Evolutionary conservation across 2,113 vertebrate genomes (phyloP), one percentile per base, ranked within the genome.

Genomic region (Corythaixoides concolor): DNA sequence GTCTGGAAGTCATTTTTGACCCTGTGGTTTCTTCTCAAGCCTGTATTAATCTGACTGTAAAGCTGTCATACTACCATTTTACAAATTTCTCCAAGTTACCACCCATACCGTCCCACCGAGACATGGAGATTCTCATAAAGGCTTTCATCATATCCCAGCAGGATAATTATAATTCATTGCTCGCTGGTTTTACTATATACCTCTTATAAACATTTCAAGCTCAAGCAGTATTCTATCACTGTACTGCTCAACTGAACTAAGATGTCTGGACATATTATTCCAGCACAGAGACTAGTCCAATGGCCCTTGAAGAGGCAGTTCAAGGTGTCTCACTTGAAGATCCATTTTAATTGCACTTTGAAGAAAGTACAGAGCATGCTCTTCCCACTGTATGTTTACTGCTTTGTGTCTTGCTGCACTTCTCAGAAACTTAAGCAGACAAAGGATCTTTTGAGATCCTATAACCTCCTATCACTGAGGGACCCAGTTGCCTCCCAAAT

Each of bases 81-180:
- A 95, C 23, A 18, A 75, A 88, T 33, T 58, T 89, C 93, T 97
- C 96, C 97, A 95, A 98, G 93, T 97, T 97, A 93, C 97, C 96
- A 97, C 83, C 93, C 97, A 84, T 91, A 85, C 58, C 67, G 85
- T 95, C 96, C 92, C 88, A 97, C 85, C 12, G 43, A 94, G 95
- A 97, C 90, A 90, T 15, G 60, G 83, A 97, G 95, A 97, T 87
- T 95, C 93, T 89, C 96, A 93, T 95, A 95, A 97, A 97, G 84
- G 85, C 96, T 98, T 97, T 89, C 84, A 91, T 89, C 93, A 80
- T 91, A 95, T 89, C 97, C 96, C 97, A 97, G 97, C 94, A 97
- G 95, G 97, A 97, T 96, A 95, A 94, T 97, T 86, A 89, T 39
- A 95, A 91, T 96, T 97, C 93, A 94, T 53, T 88, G 93, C 85